phyloP scores from a whole-genome alignment of 2,113 vertebrate genomes.

The Serinus canaria region DNA sequence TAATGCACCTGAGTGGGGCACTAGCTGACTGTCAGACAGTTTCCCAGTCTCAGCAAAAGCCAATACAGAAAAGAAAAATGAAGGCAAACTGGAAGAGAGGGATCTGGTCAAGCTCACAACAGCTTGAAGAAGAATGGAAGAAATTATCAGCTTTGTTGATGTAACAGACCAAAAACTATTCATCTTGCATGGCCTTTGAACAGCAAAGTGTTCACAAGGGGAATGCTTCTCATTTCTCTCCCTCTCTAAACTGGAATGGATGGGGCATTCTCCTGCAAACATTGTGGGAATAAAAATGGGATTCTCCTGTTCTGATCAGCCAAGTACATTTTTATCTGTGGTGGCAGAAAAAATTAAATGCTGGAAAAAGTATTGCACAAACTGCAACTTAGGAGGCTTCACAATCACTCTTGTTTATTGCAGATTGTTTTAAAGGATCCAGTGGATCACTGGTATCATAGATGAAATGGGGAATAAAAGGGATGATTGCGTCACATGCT shows the following conservation, averaged over 20 bases:
- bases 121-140: not conserved
- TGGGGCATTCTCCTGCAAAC: not conserved
- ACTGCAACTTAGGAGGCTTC: not conserved
- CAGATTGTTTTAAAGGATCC: not conserved
- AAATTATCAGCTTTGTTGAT: not conserved
- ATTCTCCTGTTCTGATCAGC: not conserved
- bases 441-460: not conserved
- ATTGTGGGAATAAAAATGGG: not conserved
- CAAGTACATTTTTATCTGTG: not conserved
- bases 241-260: not conserved
- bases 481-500: not conserved
- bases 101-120: not conserved
- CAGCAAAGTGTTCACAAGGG: not conserved
- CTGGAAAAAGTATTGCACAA: not conserved
- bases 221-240: not conserved
- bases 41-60: not conserved
- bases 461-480: not conserved
- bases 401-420: not conserved
- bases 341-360: not conserved
- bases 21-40: not conserved
- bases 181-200: not conserved
- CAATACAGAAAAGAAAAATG: not conserved
- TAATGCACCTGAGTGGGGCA: not conserved
- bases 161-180: not conserved
- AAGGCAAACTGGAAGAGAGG: not conserved